These are phyloP conservation scores for Mizuhopecten yessoensis DNA, from an alignment of 1,140 invertebrate species.

Conservation along the genomic window DNA sequence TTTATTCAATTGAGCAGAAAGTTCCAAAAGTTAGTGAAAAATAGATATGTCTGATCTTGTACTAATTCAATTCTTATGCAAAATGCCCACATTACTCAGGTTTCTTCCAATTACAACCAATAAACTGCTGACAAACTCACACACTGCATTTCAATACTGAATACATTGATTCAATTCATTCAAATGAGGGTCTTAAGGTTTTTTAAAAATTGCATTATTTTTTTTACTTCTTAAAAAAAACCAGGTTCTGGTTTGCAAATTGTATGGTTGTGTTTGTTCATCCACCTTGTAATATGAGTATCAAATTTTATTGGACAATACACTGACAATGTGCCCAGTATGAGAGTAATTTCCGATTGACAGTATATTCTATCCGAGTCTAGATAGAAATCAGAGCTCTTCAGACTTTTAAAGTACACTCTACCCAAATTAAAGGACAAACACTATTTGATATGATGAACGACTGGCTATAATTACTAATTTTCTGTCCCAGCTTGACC, in stretches of 20 bases:
- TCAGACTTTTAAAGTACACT: slow-evolving; percentile 13
- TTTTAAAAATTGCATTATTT: not conserved
- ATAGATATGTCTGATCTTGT: not conserved
- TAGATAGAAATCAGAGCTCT: not conserved
- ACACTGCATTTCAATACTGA: not conserved
- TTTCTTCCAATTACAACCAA: not conserved
- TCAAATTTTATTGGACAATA: not conserved
- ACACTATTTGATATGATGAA: not conserved
- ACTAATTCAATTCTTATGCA: not conserved
- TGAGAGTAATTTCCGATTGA: not conserved
- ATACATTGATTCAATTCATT: not conserved
- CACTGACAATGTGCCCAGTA: not conserved
- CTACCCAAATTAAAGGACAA: not conserved
- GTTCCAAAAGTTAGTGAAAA: not conserved
- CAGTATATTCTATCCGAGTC: not conserved
- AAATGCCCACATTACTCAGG: not conserved
- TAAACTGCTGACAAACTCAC: not conserved
- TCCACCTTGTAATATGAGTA: not conserved
- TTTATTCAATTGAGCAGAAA: slow-evolving; percentile 39
- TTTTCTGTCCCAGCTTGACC: not conserved
- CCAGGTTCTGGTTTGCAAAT: not conserved
- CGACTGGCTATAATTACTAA: not conserved
- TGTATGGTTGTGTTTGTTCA: not conserved
- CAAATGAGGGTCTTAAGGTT: not conserved
- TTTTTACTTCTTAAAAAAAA: not conserved